phyloP scores from a whole-genome alignment of 2,797 vertebrate genomes.

The Cuculus canorus region DNA sequence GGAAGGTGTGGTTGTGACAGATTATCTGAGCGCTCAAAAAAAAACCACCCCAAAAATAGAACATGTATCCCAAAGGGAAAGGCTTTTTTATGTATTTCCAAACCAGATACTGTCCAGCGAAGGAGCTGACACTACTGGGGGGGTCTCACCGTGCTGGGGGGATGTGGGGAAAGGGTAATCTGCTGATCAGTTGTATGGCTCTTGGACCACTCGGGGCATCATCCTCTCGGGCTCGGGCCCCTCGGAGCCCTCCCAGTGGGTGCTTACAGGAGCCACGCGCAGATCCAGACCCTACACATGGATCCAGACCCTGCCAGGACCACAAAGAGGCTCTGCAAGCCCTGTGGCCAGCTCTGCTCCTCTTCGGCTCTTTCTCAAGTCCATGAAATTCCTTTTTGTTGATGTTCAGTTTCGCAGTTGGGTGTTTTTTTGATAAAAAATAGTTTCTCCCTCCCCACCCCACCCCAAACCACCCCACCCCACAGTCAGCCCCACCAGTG shows the following conservation, averaged over 20 bases:
- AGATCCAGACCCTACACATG: neutral
- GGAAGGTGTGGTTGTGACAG: neutral
- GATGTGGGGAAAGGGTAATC: neutral
- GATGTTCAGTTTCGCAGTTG: neutral
- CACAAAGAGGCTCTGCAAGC: neutral
- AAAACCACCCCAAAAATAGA: neutral
- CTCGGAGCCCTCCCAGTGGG: neutral
- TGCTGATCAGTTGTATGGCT: constrained; percentile 28
- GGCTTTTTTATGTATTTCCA: neutral
- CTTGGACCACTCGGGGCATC: neutral
- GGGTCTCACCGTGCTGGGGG: neutral
- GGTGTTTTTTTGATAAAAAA: constrained; percentile 41
- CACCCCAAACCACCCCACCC: neutral
- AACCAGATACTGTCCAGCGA: neutral
- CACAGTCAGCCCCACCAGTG: neutral
- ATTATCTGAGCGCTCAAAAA: neutral
- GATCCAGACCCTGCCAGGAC: neutral
- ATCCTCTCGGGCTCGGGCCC: rapidly evolving
- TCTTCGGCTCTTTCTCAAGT: neutral
- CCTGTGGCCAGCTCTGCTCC: neutral
- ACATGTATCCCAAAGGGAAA: neutral
- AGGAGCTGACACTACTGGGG: neutral
- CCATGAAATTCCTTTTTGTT: neutral
- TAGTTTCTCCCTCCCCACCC: neutral
- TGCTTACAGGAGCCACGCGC: neutral